Conservation (phyloP, 2,797 vertebrate genomes). For the Pelodytes ibericus region DNA sequence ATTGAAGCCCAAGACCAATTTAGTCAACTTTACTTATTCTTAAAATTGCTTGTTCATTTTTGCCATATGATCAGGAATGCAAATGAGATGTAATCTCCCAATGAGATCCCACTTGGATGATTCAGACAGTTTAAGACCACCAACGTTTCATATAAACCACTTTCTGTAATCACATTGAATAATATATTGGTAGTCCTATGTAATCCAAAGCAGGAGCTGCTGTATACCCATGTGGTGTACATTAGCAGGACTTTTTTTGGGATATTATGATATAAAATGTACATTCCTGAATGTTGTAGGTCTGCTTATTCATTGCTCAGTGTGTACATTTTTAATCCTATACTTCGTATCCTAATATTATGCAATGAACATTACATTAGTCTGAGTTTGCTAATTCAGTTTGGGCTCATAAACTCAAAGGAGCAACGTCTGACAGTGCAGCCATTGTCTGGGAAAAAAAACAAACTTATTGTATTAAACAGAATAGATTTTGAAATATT, state of each 20-base stretch:
- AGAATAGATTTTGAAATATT: conserved; percentile 35
- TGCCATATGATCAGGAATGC: not conserved
- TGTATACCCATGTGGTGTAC: conserved; percentile 24
- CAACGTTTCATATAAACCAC: conserved; percentile 32
- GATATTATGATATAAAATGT: conserved; percentile 41
- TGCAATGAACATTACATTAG: conserved; percentile 1
- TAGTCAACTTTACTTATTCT: not conserved
- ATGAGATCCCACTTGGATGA: conserved; percentile 13
- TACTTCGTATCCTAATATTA: not conserved
- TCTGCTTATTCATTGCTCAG: conserved; percentile 19
- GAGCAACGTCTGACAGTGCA: conserved; percentile 27
- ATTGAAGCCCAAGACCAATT: not conserved
- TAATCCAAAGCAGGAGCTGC: conserved; percentile 35
- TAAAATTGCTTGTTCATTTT: not conserved
- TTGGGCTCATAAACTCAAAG: not conserved
- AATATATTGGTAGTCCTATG: conserved; percentile 10
- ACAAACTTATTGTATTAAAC: too few species aligned
- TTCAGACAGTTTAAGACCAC: conserved; percentile 21
- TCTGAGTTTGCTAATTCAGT: conserved; percentile 11
- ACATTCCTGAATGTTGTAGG: not conserved
- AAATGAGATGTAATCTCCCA: conserved; percentile 19
- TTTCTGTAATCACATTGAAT: conserved; percentile 6
- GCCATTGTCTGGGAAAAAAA: conserved; percentile 22
- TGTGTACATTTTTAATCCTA: not conserved
- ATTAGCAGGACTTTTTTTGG: conserved; percentile 30